phyloP scores from a whole-genome alignment of 2,888 invertebrate genomes.

The Dryococelus australis region DNA sequence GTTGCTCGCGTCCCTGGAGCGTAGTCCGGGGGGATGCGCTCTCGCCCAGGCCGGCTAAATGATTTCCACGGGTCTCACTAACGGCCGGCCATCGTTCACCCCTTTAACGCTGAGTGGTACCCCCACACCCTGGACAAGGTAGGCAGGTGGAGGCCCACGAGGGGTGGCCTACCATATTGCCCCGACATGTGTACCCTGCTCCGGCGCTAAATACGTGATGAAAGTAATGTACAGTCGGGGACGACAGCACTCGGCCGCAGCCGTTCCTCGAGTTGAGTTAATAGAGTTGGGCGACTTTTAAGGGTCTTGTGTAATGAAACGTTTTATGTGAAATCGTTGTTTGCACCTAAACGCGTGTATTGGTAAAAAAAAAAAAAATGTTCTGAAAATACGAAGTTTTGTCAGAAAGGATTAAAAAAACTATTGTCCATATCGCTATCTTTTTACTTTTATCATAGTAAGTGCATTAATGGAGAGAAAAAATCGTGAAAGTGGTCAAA shows the following conservation, averaged over 20 bases:
- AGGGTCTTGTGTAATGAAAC: too few relatives aligned
- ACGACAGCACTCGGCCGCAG: background rate
- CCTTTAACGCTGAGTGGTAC: background rate
- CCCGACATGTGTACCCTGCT: background rate
- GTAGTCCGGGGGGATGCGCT: background rate
- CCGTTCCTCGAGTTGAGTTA: too few relatives aligned
- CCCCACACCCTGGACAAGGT: background rate
- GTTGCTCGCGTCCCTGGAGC: background rate
- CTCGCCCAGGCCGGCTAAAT: background rate
- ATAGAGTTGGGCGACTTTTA: too few relatives aligned
- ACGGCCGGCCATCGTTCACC: slow-evolving; percentile 5
- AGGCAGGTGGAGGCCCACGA: background rate
- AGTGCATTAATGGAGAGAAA: too few relatives aligned
- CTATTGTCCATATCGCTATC: too few relatives aligned
- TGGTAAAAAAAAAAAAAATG: too few relatives aligned
- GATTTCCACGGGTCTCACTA: background rate
- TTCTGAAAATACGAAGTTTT: too few relatives aligned
- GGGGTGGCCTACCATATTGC: background rate
- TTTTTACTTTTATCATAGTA: too few relatives aligned
- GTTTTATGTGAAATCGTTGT: too few relatives aligned
- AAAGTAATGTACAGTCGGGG: background rate
- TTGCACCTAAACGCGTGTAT: too few relatives aligned
- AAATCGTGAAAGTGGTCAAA: too few relatives aligned
- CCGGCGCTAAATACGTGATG: background rate
- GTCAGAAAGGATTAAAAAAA: too few relatives aligned